These are phyloP conservation scores for Bufo gargarizans DNA, from an alignment of 2,113 vertebrate species.

Conservation along the genomic window DNA sequence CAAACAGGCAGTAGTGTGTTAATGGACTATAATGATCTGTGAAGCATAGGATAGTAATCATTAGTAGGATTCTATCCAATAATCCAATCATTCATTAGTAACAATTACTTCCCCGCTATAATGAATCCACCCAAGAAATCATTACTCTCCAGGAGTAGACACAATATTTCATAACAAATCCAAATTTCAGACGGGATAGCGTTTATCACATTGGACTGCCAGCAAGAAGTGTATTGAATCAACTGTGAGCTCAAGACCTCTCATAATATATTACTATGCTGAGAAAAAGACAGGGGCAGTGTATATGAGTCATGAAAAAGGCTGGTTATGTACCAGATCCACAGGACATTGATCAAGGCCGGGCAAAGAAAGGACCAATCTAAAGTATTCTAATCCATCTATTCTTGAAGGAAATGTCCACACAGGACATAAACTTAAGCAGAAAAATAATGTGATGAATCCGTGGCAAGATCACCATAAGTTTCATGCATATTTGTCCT, in stretches of 20 bases:
- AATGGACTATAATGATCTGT: slow-evolving; percentile 58
- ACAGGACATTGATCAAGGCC: neutral
- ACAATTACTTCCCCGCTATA: slow-evolving; percentile 53
- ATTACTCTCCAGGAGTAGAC: slow-evolving; percentile 45
- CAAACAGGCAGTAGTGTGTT: slow-evolving; percentile 46
- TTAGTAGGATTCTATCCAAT: slow-evolving; percentile 49
- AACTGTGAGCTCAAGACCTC: neutral
- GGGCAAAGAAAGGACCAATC: no score
- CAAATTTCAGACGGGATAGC: slow-evolving; percentile 37
- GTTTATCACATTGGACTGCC: slow-evolving; percentile 17
- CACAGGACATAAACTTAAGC: no score
- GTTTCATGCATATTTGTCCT: no score
- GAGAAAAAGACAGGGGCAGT: neutral
- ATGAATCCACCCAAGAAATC: slow-evolving; percentile 57
- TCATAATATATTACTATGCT: neutral
- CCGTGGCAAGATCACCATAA: no score
- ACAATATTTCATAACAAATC: slow-evolving; percentile 38
- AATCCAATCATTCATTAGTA: slow-evolving; percentile 54
- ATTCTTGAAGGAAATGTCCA: no score
- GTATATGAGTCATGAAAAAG: neutral
- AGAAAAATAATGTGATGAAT: no score
- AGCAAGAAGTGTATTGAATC: neutral
- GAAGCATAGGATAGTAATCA: slow-evolving; percentile 52
- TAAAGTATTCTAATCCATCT: no score
- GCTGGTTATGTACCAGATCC: neutral